phyloP scores from a whole-genome alignment of 2,888 invertebrate genomes.

The Linyphia triangularis region DNA sequence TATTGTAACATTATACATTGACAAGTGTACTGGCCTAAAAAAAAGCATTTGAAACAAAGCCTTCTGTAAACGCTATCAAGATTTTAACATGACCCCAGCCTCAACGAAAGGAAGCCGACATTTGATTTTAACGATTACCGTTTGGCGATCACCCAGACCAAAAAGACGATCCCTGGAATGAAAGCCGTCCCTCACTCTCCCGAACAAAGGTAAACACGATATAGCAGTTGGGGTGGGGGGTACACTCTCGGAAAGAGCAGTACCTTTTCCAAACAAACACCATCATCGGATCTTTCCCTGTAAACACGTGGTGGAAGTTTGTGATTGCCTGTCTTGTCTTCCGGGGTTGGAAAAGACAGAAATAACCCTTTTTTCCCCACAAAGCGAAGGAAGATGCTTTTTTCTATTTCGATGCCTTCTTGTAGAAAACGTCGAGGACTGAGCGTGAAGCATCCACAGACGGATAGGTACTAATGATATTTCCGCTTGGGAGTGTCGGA shows the following conservation, averaged over 20 bases:
- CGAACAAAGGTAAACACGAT: slow-evolving; percentile 16
- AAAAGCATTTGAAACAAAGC: background rate
- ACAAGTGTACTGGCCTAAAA: too few species aligned
- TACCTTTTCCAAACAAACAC: slow-evolving; percentile 13
- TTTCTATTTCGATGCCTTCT: slow-evolving; percentile 8
- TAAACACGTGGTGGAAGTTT: slow-evolving; percentile 23
- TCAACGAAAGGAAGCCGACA: background rate
- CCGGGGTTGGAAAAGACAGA: background rate
- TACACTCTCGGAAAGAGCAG: too few species aligned
- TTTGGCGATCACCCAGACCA: slow-evolving; percentile 14
- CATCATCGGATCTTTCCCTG: background rate
- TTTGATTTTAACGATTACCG: slow-evolving; percentile 21
- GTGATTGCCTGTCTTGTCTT: slow-evolving; percentile 17
- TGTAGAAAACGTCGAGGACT: background rate
- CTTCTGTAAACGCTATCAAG: background rate
- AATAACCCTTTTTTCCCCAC: slow-evolving; percentile 25
- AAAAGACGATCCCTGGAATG: background rate
- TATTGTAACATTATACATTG: too few species aligned
- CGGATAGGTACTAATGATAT: background rate
- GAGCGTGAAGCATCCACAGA: background rate
- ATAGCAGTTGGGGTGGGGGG: background rate
- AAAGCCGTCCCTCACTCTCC: slow-evolving; percentile 10
- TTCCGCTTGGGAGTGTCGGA: background rate
- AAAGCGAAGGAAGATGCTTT: too few species aligned
- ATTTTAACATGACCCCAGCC: background rate